Evolutionary conservation across 2,888 invertebrate species (phyloP), one percentile per base, ranked within the genome.

Genomic region (Xestoiulus laeticollis): DNA sequence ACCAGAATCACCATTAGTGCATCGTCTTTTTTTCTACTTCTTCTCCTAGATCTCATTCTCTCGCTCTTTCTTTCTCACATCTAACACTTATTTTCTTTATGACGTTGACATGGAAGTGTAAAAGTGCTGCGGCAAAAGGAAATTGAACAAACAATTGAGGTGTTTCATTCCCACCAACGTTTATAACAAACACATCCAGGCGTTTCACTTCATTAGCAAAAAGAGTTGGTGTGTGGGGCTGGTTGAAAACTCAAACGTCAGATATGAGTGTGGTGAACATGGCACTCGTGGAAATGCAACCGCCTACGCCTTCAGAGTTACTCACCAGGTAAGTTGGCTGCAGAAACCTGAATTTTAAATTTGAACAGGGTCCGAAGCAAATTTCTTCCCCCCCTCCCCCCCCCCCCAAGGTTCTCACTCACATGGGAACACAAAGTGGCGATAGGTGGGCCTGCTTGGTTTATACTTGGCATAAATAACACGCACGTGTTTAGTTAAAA

Each of bases 211-310:
- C 68, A 68, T 68, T 26, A 22, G 5, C 68, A 48, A 48, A 44
- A 48, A 48, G 48, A 48, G 48, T 48, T 68, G 0, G 38, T 38
- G 38, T 38, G 38, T 38, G 38, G 38, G 59, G 59, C n/a, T 59
- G 59, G 59, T 59, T 8, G 78, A 30, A 38, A 38, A 32, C 26
- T 68, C 26, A 19, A 48, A 5, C 30, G 30, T 30, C 4, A 30
- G 30, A 30, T 30, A 78, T 78, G 78, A 78, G 85, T 85, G 85
- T 44, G 85, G 59, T 87, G n/a, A 83, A 43, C 26, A 87, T 87
- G 87, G 87, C 87, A 26, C 83, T 87, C 48, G 83, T 87, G 19
- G 87, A 87, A 87, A 87, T 87, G 87, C 87, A 84, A 48, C 87
- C 78, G 5, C 78, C 84, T 14, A 44, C 87, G 48, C 87, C 87